Base-by-base conservation (phyloP, 2,113 vertebrate species). In the Odontophorus gujanensis region DNA sequence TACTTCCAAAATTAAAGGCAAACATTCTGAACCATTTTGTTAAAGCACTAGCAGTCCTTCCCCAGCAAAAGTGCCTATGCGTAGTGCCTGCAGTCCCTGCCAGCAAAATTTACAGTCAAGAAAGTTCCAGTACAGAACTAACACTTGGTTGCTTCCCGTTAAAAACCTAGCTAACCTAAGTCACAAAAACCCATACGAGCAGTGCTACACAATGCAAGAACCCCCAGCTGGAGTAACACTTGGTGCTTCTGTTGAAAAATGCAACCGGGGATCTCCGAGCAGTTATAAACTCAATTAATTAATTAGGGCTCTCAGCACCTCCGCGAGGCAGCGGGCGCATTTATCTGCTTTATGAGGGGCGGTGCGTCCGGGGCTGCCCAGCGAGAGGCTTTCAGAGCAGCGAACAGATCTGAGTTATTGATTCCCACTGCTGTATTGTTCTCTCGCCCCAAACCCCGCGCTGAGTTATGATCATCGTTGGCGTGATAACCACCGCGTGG, bases 381-480 rank as follows among this genome's bases (percentile, higher is more conserved):
- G 81, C 72, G 77, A 95, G 75, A 93, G 34, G 40, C 61, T 95
- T 95, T 91, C 93, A 95, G 75, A 93, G 61, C 67, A 94, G 93
- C 90, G 94, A 96, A 89, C 92, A 92, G 89, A 89, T 91, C 75
- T 95, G 51, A 96, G 82, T 96, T 95, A 93, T 51, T 87, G 89
- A 89, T 75, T 91, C 61, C 55, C 81, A 77, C 55, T 87, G 87
- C 72, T 43, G 47, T 59, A 92, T 80, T 80, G 72, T 34, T 93
- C 38, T 13, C 22, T 36, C 87, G 76, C 58, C 14, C 79, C 6
- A 92, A 93, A 89, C 2, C 87, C 28, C 82, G 68, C 43, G 69
- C 25, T 47, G 47, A 87, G 59, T 85, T 89, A 82, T 9, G 81
- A 86, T 83, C 59, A 85, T 43, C 85, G 68, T 6, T 95, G 93